Conservation (phyloP, 2,888 invertebrate species). For the Pilophorus perplexus region DNA sequence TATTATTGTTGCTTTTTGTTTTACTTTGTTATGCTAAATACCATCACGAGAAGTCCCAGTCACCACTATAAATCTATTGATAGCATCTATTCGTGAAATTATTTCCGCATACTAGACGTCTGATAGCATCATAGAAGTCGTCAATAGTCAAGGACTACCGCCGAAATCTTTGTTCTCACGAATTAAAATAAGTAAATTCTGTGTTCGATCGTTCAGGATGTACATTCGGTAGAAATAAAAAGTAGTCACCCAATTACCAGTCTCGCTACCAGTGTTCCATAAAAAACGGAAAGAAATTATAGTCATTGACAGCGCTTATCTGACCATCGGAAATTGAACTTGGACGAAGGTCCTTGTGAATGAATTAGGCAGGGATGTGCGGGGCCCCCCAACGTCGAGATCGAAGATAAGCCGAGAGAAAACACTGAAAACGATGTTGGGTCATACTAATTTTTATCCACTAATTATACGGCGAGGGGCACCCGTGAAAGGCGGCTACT, state of each 20-base stretch:
- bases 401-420: constrained; percentile 1
- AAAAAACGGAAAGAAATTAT: not conserved
- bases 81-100: too few species aligned
- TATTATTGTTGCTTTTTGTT: not conserved
- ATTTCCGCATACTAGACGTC: too few species aligned
- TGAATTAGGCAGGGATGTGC: not conserved
- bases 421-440: not conserved
- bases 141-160: too few species aligned
- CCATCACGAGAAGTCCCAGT: not conserved
- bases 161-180: too few species aligned
- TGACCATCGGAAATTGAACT: not conserved
- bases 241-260: too few species aligned
- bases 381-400: not conserved
- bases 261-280: too few species aligned
- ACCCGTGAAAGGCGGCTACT: not conserved
- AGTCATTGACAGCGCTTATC: not conserved
- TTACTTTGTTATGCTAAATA: not conserved
- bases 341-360: not conserved
- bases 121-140: too few species aligned
- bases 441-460: not conserved
- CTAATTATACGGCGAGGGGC: not conserved
- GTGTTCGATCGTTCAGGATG: too few species aligned
- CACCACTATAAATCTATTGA: too few species aligned
- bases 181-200: too few species aligned
- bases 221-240: too few species aligned